Evolutionary conservation across 2,888 invertebrate species (phyloP).

Genomic region (Cremastinae sp.): DNA sequence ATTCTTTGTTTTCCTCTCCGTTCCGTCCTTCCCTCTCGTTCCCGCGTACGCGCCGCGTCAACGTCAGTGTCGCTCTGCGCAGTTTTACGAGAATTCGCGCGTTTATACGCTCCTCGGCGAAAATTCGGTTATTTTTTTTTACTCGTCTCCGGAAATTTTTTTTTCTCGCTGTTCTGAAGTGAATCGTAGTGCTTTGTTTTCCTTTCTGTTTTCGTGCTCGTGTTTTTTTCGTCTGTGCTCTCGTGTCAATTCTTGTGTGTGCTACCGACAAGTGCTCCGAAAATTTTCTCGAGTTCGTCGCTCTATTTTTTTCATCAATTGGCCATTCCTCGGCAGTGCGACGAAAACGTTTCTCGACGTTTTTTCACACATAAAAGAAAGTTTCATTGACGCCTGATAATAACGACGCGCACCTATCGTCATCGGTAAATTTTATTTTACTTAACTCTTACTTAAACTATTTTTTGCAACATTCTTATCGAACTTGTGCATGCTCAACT

Average conservation of each 20-base stretch:
- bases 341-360: constrained; percentile 13
- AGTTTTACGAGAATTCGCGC: constrained; percentile 26
- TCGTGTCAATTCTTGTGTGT: constrained; percentile 20
- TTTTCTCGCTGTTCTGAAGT: constrained; percentile 15
- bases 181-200: constrained; percentile 38
- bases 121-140: not conserved
- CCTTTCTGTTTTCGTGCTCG: constrained; percentile 4
- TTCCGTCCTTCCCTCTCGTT: not conserved
- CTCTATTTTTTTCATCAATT: constrained; percentile 5
- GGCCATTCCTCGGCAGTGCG: not conserved
- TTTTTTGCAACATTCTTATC: not conserved
- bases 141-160: not conserved
- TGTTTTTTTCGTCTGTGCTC: constrained; percentile 8
- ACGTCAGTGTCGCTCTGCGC: constrained; percentile 5
- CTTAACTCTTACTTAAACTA: not conserved
- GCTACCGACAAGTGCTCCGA: constrained; percentile 22
- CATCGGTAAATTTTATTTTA: constrained; percentile 39
- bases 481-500: not conserved
- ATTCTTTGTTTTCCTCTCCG: constrained; percentile 1
- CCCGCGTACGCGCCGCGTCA: not conserved
- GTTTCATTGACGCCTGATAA: constrained; percentile 22
- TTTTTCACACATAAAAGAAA: constrained; percentile 3
- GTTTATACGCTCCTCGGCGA: constrained; percentile 14
- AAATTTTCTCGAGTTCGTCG: too few relatives aligned
- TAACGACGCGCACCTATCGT: constrained; percentile 55